These are phyloP conservation scores for Epinotia brunnichana DNA, from an alignment of 2,888 invertebrate species.

Conservation along the genomic window DNA sequence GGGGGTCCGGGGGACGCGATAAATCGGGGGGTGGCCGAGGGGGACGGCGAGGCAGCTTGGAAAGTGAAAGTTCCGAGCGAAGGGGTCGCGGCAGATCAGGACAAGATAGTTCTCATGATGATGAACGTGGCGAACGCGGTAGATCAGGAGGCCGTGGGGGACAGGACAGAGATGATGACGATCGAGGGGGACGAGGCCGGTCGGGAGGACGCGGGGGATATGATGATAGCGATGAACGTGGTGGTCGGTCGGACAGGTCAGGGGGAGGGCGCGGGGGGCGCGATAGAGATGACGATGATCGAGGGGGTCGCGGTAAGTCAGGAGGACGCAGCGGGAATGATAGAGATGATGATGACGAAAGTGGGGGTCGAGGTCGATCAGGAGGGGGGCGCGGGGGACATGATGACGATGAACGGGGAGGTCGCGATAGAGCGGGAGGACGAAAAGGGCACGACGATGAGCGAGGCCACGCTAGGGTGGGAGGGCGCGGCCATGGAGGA, in stretches of 20 bases:
- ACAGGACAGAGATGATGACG: background rate
- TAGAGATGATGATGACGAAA: background rate
- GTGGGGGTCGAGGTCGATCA: background rate
- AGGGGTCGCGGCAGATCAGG: background rate
- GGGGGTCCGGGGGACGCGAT: background rate
- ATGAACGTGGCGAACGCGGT: background rate
- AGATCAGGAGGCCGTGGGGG: background rate
- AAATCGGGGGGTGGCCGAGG: background rate
- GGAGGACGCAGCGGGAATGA: background rate
- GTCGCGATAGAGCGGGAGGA: background rate
- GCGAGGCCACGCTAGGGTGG: background rate
- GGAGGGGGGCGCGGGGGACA: background rate
- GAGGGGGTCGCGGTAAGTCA: background rate
- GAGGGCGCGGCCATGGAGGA: slow-evolving; percentile 21
- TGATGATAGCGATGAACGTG: background rate
- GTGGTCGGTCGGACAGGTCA: too few species aligned
- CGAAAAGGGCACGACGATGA: background rate
- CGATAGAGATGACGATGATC: background rate
- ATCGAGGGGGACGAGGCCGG: background rate
- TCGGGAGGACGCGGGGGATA: background rate
- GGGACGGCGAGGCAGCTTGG: background rate
- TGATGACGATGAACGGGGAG: background rate
- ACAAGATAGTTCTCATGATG: too few species aligned
- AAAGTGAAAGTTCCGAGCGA: background rate
- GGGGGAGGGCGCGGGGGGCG: background rate